phyloP scores from a whole-genome alignment of 2,113 vertebrate genomes.

The Sardina pilchardus region DNA sequence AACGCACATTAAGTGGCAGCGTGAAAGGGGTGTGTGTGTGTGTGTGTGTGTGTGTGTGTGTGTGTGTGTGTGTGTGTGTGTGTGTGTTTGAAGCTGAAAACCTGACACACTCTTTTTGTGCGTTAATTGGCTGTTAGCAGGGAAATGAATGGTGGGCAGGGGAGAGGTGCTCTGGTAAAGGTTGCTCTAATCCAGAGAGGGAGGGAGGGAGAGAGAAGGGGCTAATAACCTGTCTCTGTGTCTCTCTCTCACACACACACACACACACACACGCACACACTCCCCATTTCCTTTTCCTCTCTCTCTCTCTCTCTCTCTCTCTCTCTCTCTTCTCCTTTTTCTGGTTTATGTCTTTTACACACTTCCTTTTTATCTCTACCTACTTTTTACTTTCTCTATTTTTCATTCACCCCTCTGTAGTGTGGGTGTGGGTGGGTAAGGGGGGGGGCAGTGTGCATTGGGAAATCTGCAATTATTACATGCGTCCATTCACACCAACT shows the following conservation, averaged over 20 bases:
- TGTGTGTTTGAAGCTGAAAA: conserved; percentile 23
- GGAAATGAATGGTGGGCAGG: conserved; percentile 24
- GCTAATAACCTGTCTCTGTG: not conserved
- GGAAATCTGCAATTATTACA: not conserved
- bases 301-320: not conserved
- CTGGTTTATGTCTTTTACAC: not conserved
- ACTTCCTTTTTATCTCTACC: not conserved
- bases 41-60: not conserved
- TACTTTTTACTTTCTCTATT: not conserved
- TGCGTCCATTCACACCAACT: not conserved
- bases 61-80: not conserved
- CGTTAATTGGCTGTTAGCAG: conserved; percentile 40
- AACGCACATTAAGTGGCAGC: conserved; percentile 26
- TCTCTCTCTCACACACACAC: not conserved
- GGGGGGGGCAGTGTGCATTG: not conserved
- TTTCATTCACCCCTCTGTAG: not conserved
- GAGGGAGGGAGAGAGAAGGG: not conserved
- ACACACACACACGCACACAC: not conserved
- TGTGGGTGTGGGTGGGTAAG: not conserved
- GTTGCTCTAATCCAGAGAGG: conserved; percentile 38
- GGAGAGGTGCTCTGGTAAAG: not conserved
- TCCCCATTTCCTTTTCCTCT: not conserved
- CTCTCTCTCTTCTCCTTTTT: no score
- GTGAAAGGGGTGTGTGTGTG: not conserved
- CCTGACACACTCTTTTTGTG: conserved; percentile 36